phyloP scores from a whole-genome alignment of 1,140 invertebrate species.

The Leptopilina boulardi region DNA sequence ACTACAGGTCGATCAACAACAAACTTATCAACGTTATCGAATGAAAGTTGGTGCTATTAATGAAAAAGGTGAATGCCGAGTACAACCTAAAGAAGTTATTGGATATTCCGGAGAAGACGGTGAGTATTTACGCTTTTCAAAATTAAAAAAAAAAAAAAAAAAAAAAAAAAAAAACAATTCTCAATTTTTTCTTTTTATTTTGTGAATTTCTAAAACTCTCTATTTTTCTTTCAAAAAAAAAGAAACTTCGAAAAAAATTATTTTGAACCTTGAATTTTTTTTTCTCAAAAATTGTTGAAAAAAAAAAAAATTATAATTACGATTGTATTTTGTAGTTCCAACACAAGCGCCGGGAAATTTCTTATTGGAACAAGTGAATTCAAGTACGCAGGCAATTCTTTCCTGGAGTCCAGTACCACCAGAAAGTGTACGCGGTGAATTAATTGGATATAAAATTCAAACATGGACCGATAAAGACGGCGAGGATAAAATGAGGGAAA shows the following conservation, averaged over 20 bases:
- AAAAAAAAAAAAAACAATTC: constrained; percentile 28
- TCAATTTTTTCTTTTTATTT: too few species aligned
- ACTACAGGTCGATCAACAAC: constrained; percentile 86
- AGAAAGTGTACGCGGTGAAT: constrained; percentile 90
- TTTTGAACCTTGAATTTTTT: too few species aligned
- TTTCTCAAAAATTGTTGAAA: too few species aligned
- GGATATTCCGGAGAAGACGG: constrained; percentile 97
- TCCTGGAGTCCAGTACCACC: constrained; percentile 88
- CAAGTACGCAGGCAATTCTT: constrained; percentile 86
- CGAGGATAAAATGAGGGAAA: constrained; percentile 85
- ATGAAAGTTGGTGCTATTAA: constrained; percentile 97
- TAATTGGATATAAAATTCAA: constrained; percentile 96
- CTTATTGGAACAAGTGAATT: constrained; percentile 83
- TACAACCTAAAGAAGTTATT: constrained; percentile 86
- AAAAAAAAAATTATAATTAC: too few species aligned
- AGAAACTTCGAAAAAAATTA: too few species aligned
- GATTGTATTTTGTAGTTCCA: too few species aligned
- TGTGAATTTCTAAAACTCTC: constrained; percentile 22
- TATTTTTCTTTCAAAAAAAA: too few species aligned
- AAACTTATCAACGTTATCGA: constrained; percentile 93
- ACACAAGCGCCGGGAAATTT: constrained; percentile 90
- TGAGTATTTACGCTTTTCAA: constrained; percentile 58
- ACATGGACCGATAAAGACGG: constrained; percentile 93
- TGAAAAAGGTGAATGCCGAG: constrained; percentile 90
- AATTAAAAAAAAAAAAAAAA: too few species aligned